Percentiles rank a stretch among this genome's conserved stretches.
Conservation (phyloP, 2,113 vertebrate species). For the Hemibagrus wyckioides region DNA sequence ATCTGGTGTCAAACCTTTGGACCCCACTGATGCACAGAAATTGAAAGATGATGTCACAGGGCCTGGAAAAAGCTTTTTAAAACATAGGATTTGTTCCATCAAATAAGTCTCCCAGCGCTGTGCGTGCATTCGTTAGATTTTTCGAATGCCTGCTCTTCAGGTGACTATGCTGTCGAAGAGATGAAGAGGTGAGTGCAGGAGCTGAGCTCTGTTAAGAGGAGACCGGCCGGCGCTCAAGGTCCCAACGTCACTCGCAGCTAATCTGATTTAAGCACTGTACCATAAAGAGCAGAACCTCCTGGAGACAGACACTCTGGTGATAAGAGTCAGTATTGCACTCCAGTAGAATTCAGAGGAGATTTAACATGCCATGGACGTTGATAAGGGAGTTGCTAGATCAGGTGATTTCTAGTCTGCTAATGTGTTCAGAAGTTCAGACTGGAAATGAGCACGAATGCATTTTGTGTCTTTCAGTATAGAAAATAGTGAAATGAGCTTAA, state of each 20-base stretch:
- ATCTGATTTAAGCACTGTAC: constrained; percentile 45
- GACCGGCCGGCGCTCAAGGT: constrained; percentile 43
- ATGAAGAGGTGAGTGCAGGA: constrained; percentile 43
- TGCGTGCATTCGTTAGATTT: not conserved
- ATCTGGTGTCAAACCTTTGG: not conserved
- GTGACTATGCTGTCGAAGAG: constrained; percentile 58
- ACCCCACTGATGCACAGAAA: not conserved
- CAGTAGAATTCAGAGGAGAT: constrained; percentile 38
- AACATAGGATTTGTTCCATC: not conserved
- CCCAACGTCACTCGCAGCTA: constrained; percentile 22
- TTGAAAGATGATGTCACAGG: constrained; percentile 1
- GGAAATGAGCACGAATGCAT: not conserved
- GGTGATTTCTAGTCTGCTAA: constrained; percentile 27
- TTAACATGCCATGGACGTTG: constrained; percentile 21
- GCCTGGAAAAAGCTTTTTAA: not conserved
- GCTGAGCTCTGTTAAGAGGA: constrained; percentile 32
- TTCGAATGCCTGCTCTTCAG: constrained; percentile 27
- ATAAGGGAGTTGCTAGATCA: constrained; percentile 21
- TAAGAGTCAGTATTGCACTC: constrained; percentile 24
- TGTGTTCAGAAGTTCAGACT: constrained; percentile 6
- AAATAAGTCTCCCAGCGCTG: not conserved
- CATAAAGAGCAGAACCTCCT: constrained; percentile 45
- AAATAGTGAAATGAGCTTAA: not conserved
- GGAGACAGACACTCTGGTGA: constrained; percentile 44
- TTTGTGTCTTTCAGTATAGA: not conserved